phyloP scores from a whole-genome alignment of 2,113 vertebrate species.

The Octodon degus region DNA sequence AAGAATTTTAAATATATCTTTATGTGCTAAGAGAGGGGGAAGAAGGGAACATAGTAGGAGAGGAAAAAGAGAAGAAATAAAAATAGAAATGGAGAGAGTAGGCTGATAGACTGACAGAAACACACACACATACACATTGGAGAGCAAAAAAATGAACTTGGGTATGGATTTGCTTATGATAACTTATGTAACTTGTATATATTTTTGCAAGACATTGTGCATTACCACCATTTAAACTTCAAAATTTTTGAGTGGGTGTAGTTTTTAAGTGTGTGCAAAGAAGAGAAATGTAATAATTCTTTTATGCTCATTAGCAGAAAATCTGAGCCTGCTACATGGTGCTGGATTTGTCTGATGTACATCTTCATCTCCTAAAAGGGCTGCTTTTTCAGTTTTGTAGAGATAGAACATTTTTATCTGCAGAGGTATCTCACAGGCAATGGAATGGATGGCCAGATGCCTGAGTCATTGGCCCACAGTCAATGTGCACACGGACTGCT shows the following conservation, averaged over 20 bases:
- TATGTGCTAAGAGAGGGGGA: neutral
- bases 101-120: neutral
- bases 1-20: neutral
- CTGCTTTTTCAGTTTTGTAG: conserved; percentile 64
- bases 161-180: neutral
- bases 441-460: conserved; percentile 62
- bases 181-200: no score
- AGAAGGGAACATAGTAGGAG: neutral
- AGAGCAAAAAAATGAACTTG: neutral
- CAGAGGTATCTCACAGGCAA: conserved; percentile 58
- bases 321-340: conserved; percentile 45
- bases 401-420: conserved; percentile 69
- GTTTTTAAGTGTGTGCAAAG: conserved; percentile 15
- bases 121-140: neutral
- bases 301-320: neutral
- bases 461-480: conserved; percentile 52
- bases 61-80: neutral
- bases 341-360: conserved; percentile 52
- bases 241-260: neutral
- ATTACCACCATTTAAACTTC: conserved; percentile 5
- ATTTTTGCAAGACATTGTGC: neutral
- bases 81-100: neutral
- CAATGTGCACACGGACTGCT: conserved; percentile 49
- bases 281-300: neutral
- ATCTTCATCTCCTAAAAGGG: conserved; percentile 60